Evolutionary conservation across 2,113 vertebrate genomes (phyloP), one percentile per base, ranked within the genome.

Genomic region (Ursus arctos): DNA sequence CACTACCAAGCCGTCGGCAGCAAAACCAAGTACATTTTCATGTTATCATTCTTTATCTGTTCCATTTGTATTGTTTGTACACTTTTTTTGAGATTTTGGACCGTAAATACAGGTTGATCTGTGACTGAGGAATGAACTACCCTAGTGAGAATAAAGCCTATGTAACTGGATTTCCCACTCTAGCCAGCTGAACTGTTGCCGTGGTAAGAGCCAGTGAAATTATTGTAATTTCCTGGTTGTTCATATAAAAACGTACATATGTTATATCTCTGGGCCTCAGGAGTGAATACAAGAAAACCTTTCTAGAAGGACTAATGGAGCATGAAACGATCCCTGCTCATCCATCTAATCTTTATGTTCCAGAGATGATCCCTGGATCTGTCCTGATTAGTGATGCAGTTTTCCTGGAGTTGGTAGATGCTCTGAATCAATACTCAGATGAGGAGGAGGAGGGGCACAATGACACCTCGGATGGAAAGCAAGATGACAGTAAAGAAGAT

Each of bases 381-480:
- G 99, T 99, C 28, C 99, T 99, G 87, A 99, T 99, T 98, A 99
- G 99, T 1, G 99, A 99, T 22, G 99, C 99, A 80, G 99, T 99
- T 95, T 99, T 99, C 97, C 99, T 99, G 98, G 99, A 99, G 99
- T 98, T 99, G 26, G 99, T 99, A 88, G 99, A 99, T 0, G 99
- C 99, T 69, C 98, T 99, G 97, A 99, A 99, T 95, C 99, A 99
- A 82, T 99, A 99, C 94, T 99, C 99, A 0, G 99, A 99, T 0
- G 99, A 99, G 9, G 99, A 99, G 5, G 99, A 99, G 14, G 99
- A 99, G 36, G 99, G 99, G 49, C 99, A 99, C 88, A 99, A 98
- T 1, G 99, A 98, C 36, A 88, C 96, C 55, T 93, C 95, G 4
- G 98, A 98, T 57, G 98, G 89, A 53, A 99, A 99, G n/a, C 99